Percentiles rank a stretch among this genome's conserved stretches.
These are phyloP conservation scores for Ectemnius cavifrons DNA, from an alignment of 2,888 invertebrate species.

Conservation along the genomic window DNA sequence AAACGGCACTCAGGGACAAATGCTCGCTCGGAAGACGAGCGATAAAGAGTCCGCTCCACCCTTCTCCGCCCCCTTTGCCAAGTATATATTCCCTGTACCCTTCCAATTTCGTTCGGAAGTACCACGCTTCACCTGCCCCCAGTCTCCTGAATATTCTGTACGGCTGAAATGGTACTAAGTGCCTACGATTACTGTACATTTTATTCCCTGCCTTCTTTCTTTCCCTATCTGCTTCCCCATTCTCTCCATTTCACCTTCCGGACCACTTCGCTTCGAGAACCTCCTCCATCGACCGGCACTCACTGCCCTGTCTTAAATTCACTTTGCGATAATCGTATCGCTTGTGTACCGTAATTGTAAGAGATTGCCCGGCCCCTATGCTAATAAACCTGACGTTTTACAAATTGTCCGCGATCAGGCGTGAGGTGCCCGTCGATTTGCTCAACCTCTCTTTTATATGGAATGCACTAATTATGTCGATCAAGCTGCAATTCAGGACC, in stretches of 20 bases:
- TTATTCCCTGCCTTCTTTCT: slow-evolving; percentile 53
- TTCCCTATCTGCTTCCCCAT: slow-evolving; percentile 3
- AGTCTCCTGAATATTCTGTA: slow-evolving; percentile 20
- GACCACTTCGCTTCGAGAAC: slow-evolving; percentile 37
- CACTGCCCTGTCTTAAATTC: slow-evolving; percentile 30
- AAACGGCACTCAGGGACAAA: slow-evolving; percentile 71
- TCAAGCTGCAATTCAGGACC: background rate
- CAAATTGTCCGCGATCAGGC: slow-evolving; percentile 44
- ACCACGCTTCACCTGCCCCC: slow-evolving; percentile 54
- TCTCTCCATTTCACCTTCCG: slow-evolving; percentile 2
- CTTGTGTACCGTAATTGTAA: slow-evolving; percentile 43
- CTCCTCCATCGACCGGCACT: slow-evolving; percentile 16
- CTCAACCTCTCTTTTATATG: background rate
- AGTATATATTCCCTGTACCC: slow-evolving; percentile 16
- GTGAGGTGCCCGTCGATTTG: background rate
- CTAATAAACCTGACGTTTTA: slow-evolving; percentile 39
- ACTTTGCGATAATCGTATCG: slow-evolving; percentile 51
- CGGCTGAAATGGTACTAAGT: slow-evolving; percentile 60
- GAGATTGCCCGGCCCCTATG: slow-evolving; percentile 27
- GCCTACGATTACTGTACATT: slow-evolving; percentile 58
- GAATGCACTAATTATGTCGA: background rate
- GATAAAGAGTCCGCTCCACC: slow-evolving; percentile 59
- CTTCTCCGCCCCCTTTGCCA: background rate
- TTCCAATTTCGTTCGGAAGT: slow-evolving; percentile 39
- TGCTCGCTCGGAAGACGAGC: slow-evolving; percentile 66